phyloP scores from a whole-genome alignment of 2,888 invertebrate genomes.

The Epirrhoe alternata region DNA sequence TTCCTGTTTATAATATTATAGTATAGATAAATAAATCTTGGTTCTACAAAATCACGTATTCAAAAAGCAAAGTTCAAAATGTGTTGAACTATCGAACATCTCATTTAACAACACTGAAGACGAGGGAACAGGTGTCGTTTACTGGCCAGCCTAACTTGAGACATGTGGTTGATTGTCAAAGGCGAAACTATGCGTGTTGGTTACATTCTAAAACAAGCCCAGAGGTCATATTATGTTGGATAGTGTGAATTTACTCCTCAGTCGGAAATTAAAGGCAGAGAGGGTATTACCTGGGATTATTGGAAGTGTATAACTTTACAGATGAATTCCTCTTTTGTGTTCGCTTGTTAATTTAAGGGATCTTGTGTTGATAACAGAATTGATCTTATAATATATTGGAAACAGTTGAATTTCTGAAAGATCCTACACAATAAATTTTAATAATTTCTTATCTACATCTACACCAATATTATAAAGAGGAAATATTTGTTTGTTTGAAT shows the following conservation, averaged over 20 bases:
- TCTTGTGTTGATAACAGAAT: conserved; percentile 1
- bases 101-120: conserved; percentile 48
- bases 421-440: neutral
- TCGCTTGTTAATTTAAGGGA: conserved; percentile 9
- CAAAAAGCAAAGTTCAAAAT: neutral
- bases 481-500: too few relatives aligned
- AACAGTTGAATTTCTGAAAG: neutral
- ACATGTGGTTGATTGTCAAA: conserved; percentile 41
- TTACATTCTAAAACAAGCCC: conserved; percentile 38
- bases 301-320: conserved; percentile 64
- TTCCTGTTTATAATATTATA: too few relatives aligned
- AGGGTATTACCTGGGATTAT: conserved; percentile 62
- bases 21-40: too few relatives aligned
- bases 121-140: conserved; percentile 57
- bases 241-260: conserved; percentile 56
- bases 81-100: conserved; percentile 30
- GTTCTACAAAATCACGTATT: conserved; percentile 1
- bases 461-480: too few relatives aligned
- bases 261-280: conserved; percentile 60
- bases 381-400: conserved; percentile 12
- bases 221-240: conserved; percentile 52
- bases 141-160: conserved; percentile 50
- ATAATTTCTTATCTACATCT: too few relatives aligned
- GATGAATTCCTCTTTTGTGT: conserved; percentile 42
- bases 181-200: conserved; percentile 29